phyloP scores from a whole-genome alignment of 2,888 invertebrate genomes.

The Drosophila atroscutellata region DNA sequence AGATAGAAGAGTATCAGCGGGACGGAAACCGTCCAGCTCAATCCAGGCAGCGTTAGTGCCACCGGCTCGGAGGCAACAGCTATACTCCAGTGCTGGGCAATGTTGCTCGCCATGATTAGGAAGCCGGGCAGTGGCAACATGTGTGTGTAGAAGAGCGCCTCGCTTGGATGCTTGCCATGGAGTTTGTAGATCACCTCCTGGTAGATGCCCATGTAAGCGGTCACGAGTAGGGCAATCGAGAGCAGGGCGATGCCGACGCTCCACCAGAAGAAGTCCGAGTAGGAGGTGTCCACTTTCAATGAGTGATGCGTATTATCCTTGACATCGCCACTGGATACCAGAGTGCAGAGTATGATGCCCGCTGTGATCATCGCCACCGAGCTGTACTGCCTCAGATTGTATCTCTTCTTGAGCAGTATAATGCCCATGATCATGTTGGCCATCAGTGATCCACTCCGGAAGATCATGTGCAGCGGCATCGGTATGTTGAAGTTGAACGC shows the following conservation, averaged over 20 bases:
- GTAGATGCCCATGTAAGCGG: conserved; percentile 97
- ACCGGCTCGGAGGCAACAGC: conserved; percentile 88
- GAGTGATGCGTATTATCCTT: conserved; percentile 86
- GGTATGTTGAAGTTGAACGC: conserved; percentile 98
- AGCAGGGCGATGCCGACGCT: conserved; percentile 92
- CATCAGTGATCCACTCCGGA: conserved; percentile 97
- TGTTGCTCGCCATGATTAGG: conserved; percentile 90
- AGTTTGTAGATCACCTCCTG: conserved; percentile 94
- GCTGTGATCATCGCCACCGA: conserved; percentile 96
- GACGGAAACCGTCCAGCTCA: conserved; percentile 84
- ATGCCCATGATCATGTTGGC: conserved; percentile 98
- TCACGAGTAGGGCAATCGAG: conserved; percentile 94
- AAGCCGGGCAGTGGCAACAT: conserved; percentile 96
- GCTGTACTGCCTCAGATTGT: conserved; percentile 93
- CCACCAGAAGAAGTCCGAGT: conserved; percentile 87
- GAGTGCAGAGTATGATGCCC: conserved; percentile 96
- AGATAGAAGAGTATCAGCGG: conserved; percentile 93
- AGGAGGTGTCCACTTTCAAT: conserved; percentile 83
- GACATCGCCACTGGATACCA: conserved; percentile 92
- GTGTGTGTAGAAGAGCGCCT: conserved; percentile 95
- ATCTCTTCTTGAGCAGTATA: conserved; percentile 93
- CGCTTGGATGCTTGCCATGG: conserved; percentile 96
- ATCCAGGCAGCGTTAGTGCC: conserved; percentile 84
- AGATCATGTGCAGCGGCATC: conserved; percentile 99
- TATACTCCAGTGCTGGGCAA: conserved; percentile 90